Evolutionary conservation across 2,113 vertebrate species (phyloP).

Genomic region (Lethenteron camtschaticum): DNA sequence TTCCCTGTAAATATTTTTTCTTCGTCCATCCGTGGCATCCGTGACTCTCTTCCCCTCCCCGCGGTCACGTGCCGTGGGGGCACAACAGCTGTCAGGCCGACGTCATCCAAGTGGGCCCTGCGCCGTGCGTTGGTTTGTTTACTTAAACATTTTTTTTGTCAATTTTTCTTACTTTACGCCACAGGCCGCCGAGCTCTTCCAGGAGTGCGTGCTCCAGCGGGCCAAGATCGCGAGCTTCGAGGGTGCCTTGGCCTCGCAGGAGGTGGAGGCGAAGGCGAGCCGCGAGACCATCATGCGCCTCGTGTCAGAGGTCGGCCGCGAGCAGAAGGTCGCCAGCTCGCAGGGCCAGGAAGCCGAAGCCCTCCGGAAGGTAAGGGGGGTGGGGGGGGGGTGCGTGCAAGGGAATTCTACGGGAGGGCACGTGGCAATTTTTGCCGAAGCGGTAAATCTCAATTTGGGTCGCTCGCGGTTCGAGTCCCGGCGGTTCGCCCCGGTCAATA

Average conservation of each 20-base stretch:
- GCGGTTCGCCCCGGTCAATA: no score
- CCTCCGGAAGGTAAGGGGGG: conserved; percentile 31
- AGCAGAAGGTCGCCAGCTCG: conserved; percentile 26
- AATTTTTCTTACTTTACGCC: conserved; percentile 10
- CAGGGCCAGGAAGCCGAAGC: conserved; percentile 23
- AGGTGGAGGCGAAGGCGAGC: conserved; percentile 53
- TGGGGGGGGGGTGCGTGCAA: conserved; percentile 3
- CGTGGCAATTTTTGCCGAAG: no score
- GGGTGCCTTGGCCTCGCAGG: conserved; percentile 32
- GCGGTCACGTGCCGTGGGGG: no score
- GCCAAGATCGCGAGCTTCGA: conserved; percentile 28
- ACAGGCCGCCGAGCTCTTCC: conserved; percentile 26
- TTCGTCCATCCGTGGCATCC: no score
- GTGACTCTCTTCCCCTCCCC: no score
- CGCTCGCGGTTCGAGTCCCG: no score
- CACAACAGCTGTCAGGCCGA: no score
- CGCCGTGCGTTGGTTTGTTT: no score
- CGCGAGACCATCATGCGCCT: conserved; percentile 50
- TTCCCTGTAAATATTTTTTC: no score
- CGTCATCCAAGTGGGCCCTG: no score
- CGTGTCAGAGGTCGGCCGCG: conserved; percentile 34
- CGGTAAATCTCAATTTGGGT: no score
- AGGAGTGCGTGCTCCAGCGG: conserved; percentile 29
- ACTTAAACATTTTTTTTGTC: background rate
- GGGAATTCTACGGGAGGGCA: background rate